phyloP scores from a whole-genome alignment of 2,888 invertebrate species.

The Brachyptera risi region DNA sequence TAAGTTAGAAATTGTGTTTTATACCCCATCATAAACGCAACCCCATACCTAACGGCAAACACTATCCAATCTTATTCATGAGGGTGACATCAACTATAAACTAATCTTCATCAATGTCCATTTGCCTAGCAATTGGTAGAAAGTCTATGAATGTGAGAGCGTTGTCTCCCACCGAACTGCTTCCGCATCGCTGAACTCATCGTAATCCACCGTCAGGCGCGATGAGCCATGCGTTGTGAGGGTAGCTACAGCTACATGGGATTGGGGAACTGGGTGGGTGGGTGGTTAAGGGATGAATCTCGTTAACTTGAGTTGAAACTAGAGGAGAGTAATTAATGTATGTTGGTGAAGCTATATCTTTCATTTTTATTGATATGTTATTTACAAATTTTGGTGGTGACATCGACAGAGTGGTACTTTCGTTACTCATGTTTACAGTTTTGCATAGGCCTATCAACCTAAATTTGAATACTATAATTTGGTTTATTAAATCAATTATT shows the following conservation, averaged over 20 bases:
- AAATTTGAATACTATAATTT: too few relatives aligned
- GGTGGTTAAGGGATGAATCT: too few relatives aligned
- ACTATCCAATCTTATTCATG: background rate
- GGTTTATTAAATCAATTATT: too few relatives aligned
- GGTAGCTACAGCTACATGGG: too few relatives aligned
- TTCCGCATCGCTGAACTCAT: background rate
- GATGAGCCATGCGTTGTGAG: background rate
- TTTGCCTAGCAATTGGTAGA: background rate
- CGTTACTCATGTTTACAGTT: too few relatives aligned
- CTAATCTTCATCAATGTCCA: constrained; percentile 14
- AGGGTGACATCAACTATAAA: constrained; percentile 12
- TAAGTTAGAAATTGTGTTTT: constrained; percentile 3
- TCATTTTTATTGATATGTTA: too few relatives aligned
- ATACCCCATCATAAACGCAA: background rate
- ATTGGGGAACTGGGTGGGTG: background rate
- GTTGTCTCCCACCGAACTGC: background rate
- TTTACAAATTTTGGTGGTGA: too few relatives aligned
- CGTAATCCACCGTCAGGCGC: background rate
- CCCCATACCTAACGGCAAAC: background rate
- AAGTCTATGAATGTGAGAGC: background rate
- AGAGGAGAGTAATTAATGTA: too few relatives aligned
- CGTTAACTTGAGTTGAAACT: too few relatives aligned
- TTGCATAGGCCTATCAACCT: too few relatives aligned
- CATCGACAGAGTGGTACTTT: too few relatives aligned
- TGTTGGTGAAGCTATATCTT: too few relatives aligned